Base-by-base conservation (phyloP, 2,888 invertebrate species). In the Nebria brevicollis region DNA sequence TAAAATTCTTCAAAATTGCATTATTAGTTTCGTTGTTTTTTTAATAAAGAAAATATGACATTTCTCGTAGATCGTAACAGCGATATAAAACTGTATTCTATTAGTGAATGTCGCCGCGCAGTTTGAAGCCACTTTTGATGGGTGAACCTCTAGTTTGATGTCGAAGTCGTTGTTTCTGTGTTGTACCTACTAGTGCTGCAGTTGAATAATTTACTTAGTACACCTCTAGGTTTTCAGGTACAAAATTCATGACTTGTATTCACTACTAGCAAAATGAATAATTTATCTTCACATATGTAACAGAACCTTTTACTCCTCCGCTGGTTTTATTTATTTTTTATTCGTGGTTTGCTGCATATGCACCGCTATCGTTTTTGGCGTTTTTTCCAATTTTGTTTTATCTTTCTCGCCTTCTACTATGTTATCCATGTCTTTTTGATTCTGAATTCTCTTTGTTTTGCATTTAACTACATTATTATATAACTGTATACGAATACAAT, bases 231-330 rank as follows among this genome's bases (percentile, higher is more conserved):
- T 54, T 54, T 13, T 11, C 77, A 54, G 42, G 77, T 77, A 72
- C 72, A 77, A 77, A 77, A 77, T 77, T 77, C 77, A 77, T 77
- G 77, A 64, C 72, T 54, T 41, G 72, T 72, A 77, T 77, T 77
- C 77, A 72, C 64, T 70, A 54, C 77, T 77, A 72, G 54, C 72
- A 70, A 72, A 65, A 72, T 77, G 68, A 77, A 77, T 77, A 77
- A 77, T 77, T 20, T 64, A 72, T 8, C 54, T 54, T 54, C 54
- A 54, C 54, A 54, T 54, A 54, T 54, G 54, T 54, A 11, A 11
- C 13, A 8, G 54, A 11, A 54, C 13, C 11, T 54, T 11, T 13
- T 13, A 11, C 13, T 11, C 11, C 54, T 13, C 13, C 4, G 54
- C 54, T 5, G 54, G 34, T 34, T 34, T 34, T 54, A 13, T 54